A percentile compares a stretch with the other conserved stretches of the same genome.
These are phyloP conservation scores for Chloroclystis v-ata DNA, from an alignment of 2,888 invertebrate species.

Conservation along the genomic window DNA sequence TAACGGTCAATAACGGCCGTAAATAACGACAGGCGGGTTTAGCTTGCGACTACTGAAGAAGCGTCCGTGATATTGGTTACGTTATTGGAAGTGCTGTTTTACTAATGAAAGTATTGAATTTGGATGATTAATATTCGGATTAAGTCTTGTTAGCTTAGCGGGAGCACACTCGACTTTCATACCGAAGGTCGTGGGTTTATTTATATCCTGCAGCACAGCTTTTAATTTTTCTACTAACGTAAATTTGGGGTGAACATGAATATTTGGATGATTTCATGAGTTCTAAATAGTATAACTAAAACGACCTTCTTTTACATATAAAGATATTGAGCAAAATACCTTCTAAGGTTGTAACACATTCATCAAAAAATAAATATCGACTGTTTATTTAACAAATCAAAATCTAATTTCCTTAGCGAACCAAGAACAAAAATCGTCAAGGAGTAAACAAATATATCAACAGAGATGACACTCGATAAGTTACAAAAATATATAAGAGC, in stretches of 20 bases:
- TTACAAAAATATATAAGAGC: slow-evolving; percentile 29
- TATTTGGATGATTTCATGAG: too few species aligned
- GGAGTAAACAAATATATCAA: slow-evolving; percentile 28
- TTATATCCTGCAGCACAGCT: too few species aligned
- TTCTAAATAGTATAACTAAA: too few species aligned
- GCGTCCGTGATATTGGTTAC: slow-evolving; percentile 12
- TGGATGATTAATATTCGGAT: too few species aligned
- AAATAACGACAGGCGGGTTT: slow-evolving; percentile 32
- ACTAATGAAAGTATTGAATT: not conserved
- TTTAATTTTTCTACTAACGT: too few species aligned
- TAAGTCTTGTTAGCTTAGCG: too few species aligned
- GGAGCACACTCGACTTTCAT: too few species aligned
- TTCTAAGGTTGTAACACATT: too few species aligned
- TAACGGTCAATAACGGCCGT: slow-evolving; percentile 46
- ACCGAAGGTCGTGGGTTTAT: too few species aligned
- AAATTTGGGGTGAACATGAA: too few species aligned
- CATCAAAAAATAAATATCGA: slow-evolving; percentile 1
- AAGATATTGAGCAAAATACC: too few species aligned
- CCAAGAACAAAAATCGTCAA: slow-evolving; percentile 15
- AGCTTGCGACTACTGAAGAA: slow-evolving; percentile 16
- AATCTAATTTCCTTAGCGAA: slow-evolving; percentile 6
- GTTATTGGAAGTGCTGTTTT: slow-evolving; percentile 5
- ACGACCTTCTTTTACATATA: too few species aligned
- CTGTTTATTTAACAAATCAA: slow-evolving; percentile 2
- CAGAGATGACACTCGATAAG: slow-evolving; percentile 20